phyloP scores from a whole-genome alignment of 1,140 invertebrate species.

The Dendrolimus kikuchii region DNA sequence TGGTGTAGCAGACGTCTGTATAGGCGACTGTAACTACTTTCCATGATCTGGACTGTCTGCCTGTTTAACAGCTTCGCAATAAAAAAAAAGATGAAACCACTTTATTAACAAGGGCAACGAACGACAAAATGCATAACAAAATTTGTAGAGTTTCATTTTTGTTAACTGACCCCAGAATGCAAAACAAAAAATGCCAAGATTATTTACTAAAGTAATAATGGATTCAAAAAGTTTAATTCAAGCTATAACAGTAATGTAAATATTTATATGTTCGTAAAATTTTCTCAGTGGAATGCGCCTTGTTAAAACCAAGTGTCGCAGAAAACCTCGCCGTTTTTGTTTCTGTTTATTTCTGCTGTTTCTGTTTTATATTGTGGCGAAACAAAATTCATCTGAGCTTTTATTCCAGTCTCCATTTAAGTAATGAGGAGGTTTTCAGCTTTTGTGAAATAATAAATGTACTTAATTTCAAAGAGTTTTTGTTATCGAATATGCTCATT shows the following conservation, averaged over 20 bases:
- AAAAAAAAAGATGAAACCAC: too few relatives aligned
- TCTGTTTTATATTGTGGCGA: neutral
- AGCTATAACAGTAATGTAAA: neutral
- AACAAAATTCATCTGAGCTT: conserved; percentile 6
- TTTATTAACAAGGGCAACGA: too few relatives aligned
- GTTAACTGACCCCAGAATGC: too few relatives aligned
- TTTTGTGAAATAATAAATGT: neutral
- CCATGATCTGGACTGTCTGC: too few relatives aligned
- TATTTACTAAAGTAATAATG: too few relatives aligned
- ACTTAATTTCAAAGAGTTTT: too few relatives aligned
- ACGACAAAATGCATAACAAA: too few relatives aligned
- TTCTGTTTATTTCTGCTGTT: neutral
- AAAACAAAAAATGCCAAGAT: too few relatives aligned
- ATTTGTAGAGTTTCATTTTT: too few relatives aligned
- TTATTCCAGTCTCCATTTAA: conserved; percentile 10
- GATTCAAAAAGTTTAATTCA: neutral
- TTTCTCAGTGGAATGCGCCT: conserved; percentile 6
- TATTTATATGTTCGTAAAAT: neutral
- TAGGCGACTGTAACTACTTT: too few relatives aligned
- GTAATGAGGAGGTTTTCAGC: conserved; percentile 11
- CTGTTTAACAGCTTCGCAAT: too few relatives aligned
- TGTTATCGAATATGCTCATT: conserved; percentile 8
- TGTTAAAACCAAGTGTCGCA: conserved; percentile 14
- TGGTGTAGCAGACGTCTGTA: too few relatives aligned
- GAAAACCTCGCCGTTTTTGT: conserved; percentile 12